Conservation (phyloP, 1,140 invertebrate species). For the Drosophila lacertosa region DNA sequence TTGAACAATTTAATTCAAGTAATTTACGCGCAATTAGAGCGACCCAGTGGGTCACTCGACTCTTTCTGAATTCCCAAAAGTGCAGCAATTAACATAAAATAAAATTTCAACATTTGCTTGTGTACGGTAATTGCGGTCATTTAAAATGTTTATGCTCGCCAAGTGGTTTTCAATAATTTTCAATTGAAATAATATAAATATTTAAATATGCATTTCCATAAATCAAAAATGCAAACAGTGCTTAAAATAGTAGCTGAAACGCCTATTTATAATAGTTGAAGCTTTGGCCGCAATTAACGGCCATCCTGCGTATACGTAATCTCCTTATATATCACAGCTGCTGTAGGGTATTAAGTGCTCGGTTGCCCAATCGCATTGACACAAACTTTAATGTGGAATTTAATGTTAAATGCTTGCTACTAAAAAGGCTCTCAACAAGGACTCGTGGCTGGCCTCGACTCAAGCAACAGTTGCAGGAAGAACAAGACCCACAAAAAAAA, state of each 20-base stretch:
- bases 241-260: conserved; percentile 15
- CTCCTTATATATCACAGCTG: conserved; percentile 21
- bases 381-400: conserved; percentile 15
- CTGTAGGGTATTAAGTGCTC: background rate
- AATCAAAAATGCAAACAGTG: conserved; percentile 39
- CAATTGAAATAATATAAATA: conserved; percentile 61
- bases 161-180: conserved; percentile 68
- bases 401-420: conserved; percentile 1
- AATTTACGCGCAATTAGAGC: conserved; percentile 75
- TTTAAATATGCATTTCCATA: conserved; percentile 22
- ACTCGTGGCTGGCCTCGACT: background rate
- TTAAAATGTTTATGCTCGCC: conserved; percentile 57
- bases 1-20: conserved; percentile 71
- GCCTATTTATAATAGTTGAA: conserved; percentile 23
- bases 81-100: conserved; percentile 69
- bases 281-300: conserved; percentile 14
- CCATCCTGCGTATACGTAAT: conserved; percentile 33
- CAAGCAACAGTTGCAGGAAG: conserved; percentile 64
- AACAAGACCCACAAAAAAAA: background rate
- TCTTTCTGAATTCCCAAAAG: conserved; percentile 11
- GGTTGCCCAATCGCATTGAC: background rate
- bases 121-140: conserved; percentile 57
- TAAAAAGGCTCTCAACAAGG: conserved; percentile 9
- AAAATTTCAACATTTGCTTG: conserved; percentile 55
- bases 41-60: conserved; percentile 37